These are phyloP conservation scores for Perithous albicinctus DNA, from an alignment of 2,888 invertebrate species.

Conservation along the genomic window DNA sequence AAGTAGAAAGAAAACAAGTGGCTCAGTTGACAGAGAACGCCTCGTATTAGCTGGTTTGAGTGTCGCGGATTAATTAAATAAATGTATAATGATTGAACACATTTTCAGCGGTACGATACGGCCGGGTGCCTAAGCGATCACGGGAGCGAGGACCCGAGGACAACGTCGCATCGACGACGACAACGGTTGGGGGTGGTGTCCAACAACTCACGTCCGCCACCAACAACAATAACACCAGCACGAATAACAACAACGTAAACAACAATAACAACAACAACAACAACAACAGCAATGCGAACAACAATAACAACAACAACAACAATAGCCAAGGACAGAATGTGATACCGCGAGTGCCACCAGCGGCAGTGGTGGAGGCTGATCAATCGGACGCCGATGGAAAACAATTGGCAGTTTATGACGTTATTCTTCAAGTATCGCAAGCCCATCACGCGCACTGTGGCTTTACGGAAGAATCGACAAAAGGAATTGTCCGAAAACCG, in stretches of 20 bases:
- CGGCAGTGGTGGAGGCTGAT: slow-evolving; percentile 85
- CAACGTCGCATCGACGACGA: slow-evolving; percentile 85
- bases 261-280: slow-evolving; percentile 84
- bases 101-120: slow-evolving; percentile 95
- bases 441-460: slow-evolving; percentile 96
- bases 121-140: slow-evolving; percentile 97
- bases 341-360: slow-evolving; percentile 80
- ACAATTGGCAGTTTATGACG: slow-evolving; percentile 91
- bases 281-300: slow-evolving; percentile 77
- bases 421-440: slow-evolving; percentile 91
- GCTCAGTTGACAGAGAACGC: no score
- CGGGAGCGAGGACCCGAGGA: slow-evolving; percentile 90
- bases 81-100: background rate
- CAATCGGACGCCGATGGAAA: slow-evolving; percentile 86
- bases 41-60: background rate
- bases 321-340: slow-evolving; percentile 81
- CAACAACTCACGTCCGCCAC: slow-evolving; percentile 76
- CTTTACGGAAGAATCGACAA: slow-evolving; percentile 94
- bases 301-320: slow-evolving; percentile 80
- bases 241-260: slow-evolving; percentile 69
- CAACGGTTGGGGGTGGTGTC: slow-evolving; percentile 79
- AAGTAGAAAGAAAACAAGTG: background rate
- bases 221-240: slow-evolving; percentile 76
- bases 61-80: background rate
- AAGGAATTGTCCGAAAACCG: slow-evolving; percentile 89